phyloP scores from a whole-genome alignment of 1,140 invertebrate species.

The Grapholita molesta region DNA sequence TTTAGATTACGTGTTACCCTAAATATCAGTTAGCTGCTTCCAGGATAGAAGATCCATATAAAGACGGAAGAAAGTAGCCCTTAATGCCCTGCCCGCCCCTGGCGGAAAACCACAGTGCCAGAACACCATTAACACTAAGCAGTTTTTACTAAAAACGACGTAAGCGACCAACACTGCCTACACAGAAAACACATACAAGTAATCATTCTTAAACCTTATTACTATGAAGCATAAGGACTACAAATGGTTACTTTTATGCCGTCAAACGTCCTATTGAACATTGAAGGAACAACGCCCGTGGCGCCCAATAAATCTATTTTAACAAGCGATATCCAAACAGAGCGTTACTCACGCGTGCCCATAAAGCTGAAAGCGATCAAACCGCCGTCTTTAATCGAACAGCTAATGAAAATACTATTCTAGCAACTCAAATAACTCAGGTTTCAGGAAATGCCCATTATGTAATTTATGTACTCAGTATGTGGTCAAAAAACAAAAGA shows the following conservation, averaged over 20 bases:
- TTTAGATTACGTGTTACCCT: no score
- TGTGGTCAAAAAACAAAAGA: no score
- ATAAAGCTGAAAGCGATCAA: background rate
- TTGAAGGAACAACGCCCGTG: background rate
- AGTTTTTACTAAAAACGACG: background rate
- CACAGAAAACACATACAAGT: background rate
- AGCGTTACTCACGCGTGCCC: conserved; percentile 7
- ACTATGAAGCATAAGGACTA: background rate
- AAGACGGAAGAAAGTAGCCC: background rate
- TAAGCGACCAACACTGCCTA: background rate
- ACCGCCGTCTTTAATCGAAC: background rate
- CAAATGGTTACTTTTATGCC: no score
- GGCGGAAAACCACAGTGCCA: background rate
- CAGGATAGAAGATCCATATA: background rate
- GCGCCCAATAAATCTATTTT: conserved; percentile 14
- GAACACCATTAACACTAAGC: background rate
- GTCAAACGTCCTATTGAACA: background rate
- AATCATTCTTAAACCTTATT: background rate
- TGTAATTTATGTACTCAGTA: background rate
- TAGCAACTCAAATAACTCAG: background rate
- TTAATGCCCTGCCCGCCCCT: background rate
- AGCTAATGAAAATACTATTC: background rate
- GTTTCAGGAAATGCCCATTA: no score
- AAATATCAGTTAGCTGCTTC: background rate
- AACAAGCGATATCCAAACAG: conserved; percentile 7